These are phyloP conservation scores for Scatophagus argus DNA, from an alignment of 2,113 vertebrate species.

Conservation along the genomic window DNA sequence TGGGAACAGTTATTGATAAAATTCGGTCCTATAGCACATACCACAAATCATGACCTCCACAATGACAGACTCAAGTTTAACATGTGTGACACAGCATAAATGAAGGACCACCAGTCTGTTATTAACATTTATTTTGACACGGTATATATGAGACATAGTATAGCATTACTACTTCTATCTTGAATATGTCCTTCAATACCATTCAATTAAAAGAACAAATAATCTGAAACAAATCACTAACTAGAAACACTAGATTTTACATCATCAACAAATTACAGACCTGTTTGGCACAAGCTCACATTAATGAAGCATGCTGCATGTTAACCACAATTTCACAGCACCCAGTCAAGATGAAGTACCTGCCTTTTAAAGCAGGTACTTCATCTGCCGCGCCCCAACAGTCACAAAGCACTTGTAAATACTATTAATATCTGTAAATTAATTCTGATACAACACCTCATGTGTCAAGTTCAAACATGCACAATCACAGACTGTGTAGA, in stretches of 20 bases:
- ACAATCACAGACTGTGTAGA: no score
- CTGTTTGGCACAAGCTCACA: not conserved
- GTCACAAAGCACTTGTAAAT: not conserved
- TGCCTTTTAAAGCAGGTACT: not conserved
- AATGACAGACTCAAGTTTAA: not conserved
- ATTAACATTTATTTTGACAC: constrained; percentile 17
- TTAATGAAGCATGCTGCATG: not conserved
- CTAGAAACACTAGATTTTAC: not conserved
- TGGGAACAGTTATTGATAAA: no score
- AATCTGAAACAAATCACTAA: not conserved
- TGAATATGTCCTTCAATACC: not conserved
- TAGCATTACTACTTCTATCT: not conserved
- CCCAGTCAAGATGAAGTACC: no score
- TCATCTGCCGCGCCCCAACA: not conserved
- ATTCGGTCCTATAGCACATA: no score
- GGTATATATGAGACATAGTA: not conserved
- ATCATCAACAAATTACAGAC: not conserved
- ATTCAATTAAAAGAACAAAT: not conserved
- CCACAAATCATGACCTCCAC: not conserved
- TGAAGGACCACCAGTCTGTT: not conserved
- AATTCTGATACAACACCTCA: not conserved
- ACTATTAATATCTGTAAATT: not conserved
- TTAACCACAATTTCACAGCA: not conserved
- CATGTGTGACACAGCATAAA: not conserved
- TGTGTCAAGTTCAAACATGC: constrained; percentile 14